phyloP scores from a whole-genome alignment of 92 coral and sea anemone genomes.

The Desmophyllum pertusum region DNA sequence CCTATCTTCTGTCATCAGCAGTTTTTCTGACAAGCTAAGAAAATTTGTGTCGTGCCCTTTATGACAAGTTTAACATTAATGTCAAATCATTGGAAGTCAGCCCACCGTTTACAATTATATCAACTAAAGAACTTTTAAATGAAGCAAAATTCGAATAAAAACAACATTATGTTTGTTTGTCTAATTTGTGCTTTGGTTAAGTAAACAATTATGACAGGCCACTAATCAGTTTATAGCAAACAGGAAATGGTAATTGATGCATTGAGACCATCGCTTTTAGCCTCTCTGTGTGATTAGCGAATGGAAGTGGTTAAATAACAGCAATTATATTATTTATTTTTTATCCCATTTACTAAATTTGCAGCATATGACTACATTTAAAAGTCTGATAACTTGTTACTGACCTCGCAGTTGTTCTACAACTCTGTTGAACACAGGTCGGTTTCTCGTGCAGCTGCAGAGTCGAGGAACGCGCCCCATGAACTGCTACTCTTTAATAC shows the following conservation, averaged over 20 bases:
- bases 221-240: conserved; percentile 6
- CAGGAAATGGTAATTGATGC: conserved; percentile 1
- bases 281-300: conserved; percentile 6
- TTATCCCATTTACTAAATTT: neutral
- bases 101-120: neutral
- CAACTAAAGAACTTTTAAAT: neutral
- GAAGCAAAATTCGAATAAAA: neutral
- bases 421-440: conserved; percentile 47
- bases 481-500: conserved; percentile 22
- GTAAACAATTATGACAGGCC: conserved; percentile 7
- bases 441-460: conserved; percentile 27
- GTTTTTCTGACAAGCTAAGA: neutral
- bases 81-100: neutral
- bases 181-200: neutral
- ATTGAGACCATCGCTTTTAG: neutral
- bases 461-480: conserved; percentile 30
- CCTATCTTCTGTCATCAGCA: neutral
- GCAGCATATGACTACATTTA: neutral
- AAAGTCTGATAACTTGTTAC: neutral
- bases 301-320: conserved; percentile 4
- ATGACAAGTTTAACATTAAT: neutral
- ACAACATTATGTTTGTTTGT: neutral
- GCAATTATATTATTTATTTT: neutral
- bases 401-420: conserved; percentile 11
- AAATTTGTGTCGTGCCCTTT: neutral